Percentiles rank a stretch among this genome's conserved stretches.
phyloP scores from a whole-genome alignment of 2,797 vertebrate genomes.

The Acipenser transmontanus region DNA sequence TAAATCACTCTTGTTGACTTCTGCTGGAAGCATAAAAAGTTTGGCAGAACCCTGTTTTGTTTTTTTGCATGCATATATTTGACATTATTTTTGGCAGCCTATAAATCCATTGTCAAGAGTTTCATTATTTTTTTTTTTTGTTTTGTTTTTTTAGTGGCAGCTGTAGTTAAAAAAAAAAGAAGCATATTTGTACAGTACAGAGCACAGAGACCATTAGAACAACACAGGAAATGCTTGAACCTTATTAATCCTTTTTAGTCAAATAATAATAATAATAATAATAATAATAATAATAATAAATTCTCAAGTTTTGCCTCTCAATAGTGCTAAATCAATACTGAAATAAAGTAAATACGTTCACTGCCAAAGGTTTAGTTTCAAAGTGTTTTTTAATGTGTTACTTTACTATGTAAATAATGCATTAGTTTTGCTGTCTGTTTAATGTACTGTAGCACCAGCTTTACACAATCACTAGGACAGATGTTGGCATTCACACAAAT shows the following conservation, averaged over 20 bases:
- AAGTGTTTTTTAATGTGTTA: too few species aligned
- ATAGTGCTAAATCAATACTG: not conserved
- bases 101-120: not conserved
- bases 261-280: not conserved
- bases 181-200: not conserved
- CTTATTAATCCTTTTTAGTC: too few species aligned
- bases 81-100: not conserved
- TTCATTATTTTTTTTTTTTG: not conserved
- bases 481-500: too few species aligned
- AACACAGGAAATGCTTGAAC: too few species aligned
- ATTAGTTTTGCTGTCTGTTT: too few species aligned
- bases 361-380: not conserved
- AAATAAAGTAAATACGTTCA: not conserved
- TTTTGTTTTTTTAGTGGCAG: not conserved
- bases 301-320: too few species aligned
- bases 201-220: not conserved
- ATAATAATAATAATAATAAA: not conserved
- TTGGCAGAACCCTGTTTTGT: not conserved
- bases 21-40: not conserved
- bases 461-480: too few species aligned
- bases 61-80: not conserved
- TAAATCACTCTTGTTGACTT: constrained; percentile 4
- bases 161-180: not conserved
- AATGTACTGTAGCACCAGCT: too few species aligned
- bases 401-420: too few species aligned